phyloP scores from a whole-genome alignment of 2,797 vertebrate genomes.

The Anisognathus igniventris region DNA sequence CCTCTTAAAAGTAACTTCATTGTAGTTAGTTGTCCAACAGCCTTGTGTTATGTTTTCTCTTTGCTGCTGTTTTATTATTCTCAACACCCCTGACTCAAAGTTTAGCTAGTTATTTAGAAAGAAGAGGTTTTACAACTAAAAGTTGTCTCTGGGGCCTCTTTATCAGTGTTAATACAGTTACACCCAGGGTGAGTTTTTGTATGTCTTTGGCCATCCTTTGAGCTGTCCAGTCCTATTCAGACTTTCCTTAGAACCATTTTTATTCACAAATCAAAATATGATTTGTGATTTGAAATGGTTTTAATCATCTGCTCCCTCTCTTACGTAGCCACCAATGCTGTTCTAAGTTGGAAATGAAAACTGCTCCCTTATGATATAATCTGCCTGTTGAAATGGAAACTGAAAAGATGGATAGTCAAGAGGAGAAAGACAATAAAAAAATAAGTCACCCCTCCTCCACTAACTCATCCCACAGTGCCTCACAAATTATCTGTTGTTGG shows the following conservation, averaged over 20 bases:
- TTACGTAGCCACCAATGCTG: not conserved
- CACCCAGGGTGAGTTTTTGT: not conserved
- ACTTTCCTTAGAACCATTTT: not conserved
- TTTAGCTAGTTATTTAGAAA: not conserved
- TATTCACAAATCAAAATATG: slow-evolving; percentile 1
- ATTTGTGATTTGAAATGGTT: not conserved
- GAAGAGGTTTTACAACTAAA: not conserved
- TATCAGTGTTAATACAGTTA: not conserved
- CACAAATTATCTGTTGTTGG: not conserved
- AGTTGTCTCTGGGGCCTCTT: not conserved
- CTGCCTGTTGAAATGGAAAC: not conserved
- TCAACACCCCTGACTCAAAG: not conserved
- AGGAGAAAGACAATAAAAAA: not conserved
- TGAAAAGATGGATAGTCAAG: not conserved
- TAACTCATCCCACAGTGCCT: not conserved
- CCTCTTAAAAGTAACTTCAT: not conserved
- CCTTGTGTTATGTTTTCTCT: not conserved
- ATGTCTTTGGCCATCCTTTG: not conserved
- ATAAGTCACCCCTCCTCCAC: not conserved
- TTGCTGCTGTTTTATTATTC: not conserved
- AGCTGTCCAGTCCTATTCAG: not conserved
- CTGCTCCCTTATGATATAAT: not conserved
- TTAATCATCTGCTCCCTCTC: not conserved
- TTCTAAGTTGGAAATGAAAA: slow-evolving; percentile 7
- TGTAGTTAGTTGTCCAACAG: not conserved